These are phyloP conservation scores for Anthrax anthrax DNA, from an alignment of 2,888 invertebrate species.

Conservation along the genomic window DNA sequence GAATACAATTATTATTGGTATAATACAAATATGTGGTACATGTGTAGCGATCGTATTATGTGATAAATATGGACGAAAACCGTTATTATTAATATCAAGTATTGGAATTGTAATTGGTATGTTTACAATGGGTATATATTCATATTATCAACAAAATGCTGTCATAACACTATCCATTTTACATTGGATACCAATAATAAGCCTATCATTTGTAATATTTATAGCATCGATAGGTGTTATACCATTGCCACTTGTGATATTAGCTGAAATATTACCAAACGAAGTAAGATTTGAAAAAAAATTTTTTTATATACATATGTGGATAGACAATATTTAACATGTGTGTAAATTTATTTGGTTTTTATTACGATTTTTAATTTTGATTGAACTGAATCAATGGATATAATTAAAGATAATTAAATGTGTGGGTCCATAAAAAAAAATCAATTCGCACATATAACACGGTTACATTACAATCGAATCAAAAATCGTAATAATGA, in stretches of 20 bases:
- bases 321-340: not conserved
- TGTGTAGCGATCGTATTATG: slow-evolving; percentile 23
- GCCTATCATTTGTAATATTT: slow-evolving; percentile 25
- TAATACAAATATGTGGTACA: slow-evolving; percentile 24
- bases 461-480: too few relatives aligned
- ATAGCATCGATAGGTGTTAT: slow-evolving; percentile 24
- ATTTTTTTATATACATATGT: not conserved
- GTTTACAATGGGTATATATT: slow-evolving; percentile 21
- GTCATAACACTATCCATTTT: slow-evolving; percentile 15
- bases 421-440: too few relatives aligned
- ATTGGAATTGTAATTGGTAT: slow-evolving; percentile 21
- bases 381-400: not conserved
- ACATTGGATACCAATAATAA: slow-evolving; percentile 23
- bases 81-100: slow-evolving; percentile 24
- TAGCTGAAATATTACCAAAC: slow-evolving; percentile 26
- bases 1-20: slow-evolving; percentile 26
- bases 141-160: slow-evolving; percentile 13
- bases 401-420: too few relatives aligned
- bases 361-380: not conserved
- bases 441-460: too few relatives aligned
- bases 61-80: slow-evolving; percentile 25
- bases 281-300: slow-evolving; percentile 19
- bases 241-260: slow-evolving; percentile 24
- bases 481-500: too few relatives aligned
- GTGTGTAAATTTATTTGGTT: not conserved